These are phyloP conservation scores for Hypotaenidia okinawae DNA, from an alignment of 2,797 vertebrate species.

Conservation along the genomic window DNA sequence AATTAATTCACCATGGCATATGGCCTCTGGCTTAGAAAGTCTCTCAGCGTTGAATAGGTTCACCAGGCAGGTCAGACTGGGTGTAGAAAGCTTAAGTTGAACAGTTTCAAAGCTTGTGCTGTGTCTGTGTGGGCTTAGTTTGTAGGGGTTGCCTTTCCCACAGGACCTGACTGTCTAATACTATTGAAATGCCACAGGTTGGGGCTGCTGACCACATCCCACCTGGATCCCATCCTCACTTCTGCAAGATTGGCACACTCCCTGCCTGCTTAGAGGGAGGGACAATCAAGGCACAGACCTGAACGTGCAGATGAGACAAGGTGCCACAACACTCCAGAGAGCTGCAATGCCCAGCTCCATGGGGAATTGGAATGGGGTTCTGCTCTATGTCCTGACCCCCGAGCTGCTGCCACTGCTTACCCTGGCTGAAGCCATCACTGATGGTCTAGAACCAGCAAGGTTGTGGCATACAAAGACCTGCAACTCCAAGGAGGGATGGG, in stretches of 20 bases:
- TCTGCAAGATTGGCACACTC: fast-evolving
- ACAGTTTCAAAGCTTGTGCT: background rate
- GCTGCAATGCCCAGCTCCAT: background rate
- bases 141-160: background rate
- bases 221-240: background rate
- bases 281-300: background rate
- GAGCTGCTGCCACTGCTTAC: background rate
- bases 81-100: background rate
- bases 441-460: background rate
- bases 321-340: background rate
- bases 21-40: background rate
- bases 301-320: background rate
- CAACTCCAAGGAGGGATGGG: background rate
- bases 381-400: background rate
- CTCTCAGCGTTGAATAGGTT: background rate
- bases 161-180: background rate
- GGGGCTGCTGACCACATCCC: background rate
- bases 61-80: background rate
- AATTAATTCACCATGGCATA: background rate
- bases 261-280: background rate
- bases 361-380: background rate
- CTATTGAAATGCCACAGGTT: background rate
- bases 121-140: background rate
- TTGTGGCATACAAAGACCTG: background rate
- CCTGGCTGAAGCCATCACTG: background rate